These are phyloP conservation scores for Salpingus planirostris DNA, from an alignment of 2,888 invertebrate species.

Conservation along the genomic window DNA sequence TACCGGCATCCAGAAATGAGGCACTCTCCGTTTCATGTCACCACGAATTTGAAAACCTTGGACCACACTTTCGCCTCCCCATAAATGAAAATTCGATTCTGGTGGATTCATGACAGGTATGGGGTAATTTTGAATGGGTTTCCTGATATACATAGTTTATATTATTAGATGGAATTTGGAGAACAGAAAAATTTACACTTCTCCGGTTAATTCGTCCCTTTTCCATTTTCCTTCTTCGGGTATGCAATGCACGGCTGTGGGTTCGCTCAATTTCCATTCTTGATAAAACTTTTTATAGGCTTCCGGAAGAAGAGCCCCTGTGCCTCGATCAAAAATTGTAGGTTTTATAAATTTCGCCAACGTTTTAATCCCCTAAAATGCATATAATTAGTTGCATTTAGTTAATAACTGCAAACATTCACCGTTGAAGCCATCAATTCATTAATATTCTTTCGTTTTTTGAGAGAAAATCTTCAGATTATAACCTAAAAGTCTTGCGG, in stretches of 20 bases:
- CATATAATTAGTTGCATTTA: too few species aligned
- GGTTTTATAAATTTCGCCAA: conserved; percentile 30
- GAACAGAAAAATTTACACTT: conserved; percentile 54
- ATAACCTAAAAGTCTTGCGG: too few species aligned
- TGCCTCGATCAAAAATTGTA: conserved; percentile 51
- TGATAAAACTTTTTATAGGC: conserved; percentile 79
- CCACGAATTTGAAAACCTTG: conserved; percentile 72
- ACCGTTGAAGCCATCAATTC: too few species aligned
- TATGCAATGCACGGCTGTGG: conserved; percentile 58
- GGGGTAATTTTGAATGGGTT: conserved; percentile 65
- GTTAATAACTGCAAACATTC: too few species aligned
- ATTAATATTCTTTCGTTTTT: too few species aligned
- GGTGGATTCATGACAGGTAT: conserved; percentile 69
- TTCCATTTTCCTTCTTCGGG: conserved; percentile 66
- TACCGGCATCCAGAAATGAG: conserved; percentile 82
- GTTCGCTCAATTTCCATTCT: conserved; percentile 67
- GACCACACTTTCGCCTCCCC: conserved; percentile 94
- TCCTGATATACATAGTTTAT: conserved; percentile 32
- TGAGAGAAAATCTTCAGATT: too few species aligned
- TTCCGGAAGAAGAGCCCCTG: conserved; percentile 62
- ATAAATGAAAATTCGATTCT: conserved; percentile 77
- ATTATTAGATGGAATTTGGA: conserved; percentile 1
- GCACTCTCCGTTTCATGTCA: conserved; percentile 54
- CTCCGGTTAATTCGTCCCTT: conserved; percentile 62
- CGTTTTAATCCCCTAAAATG: conserved; percentile 35